phyloP scores from a whole-genome alignment of 2,113 vertebrate genomes.

The Scolopax mira region DNA sequence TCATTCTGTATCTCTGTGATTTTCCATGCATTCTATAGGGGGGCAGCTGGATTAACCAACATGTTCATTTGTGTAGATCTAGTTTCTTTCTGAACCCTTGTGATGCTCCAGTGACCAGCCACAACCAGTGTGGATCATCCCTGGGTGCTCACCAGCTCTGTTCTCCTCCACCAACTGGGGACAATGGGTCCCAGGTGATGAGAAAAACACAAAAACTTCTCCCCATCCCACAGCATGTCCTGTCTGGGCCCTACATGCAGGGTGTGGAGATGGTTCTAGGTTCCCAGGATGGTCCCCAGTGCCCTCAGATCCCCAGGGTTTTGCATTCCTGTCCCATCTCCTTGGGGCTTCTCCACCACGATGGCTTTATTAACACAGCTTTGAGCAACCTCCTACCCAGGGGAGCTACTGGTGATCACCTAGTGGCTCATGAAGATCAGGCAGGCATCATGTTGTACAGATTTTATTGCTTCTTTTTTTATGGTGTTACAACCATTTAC shows the following conservation, averaged over 20 bases:
- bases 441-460: accelerated
- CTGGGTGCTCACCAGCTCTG: accelerated
- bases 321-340: not conserved
- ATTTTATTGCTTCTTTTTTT: not conserved
- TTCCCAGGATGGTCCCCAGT: not conserved
- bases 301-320: not conserved
- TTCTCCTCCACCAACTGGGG: accelerated
- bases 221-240: not conserved
- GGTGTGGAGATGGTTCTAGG: accelerated
- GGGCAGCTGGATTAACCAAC: not conserved
- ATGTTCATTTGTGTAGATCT: accelerated
- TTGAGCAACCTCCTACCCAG: not conserved
- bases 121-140: accelerated
- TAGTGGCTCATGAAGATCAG: accelerated
- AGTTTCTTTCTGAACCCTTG: not conserved
- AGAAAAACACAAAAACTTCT: not conserved
- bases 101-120: not conserved
- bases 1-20: too few relatives aligned
- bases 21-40: not conserved
- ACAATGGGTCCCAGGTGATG: accelerated
- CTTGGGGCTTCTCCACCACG: accelerated
- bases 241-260: too few relatives aligned
- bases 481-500: not conserved
- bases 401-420: not conserved
- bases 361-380: not conserved